phyloP scores from a whole-genome alignment of 2,113 vertebrate species.

The Cryptotis parvus region DNA sequence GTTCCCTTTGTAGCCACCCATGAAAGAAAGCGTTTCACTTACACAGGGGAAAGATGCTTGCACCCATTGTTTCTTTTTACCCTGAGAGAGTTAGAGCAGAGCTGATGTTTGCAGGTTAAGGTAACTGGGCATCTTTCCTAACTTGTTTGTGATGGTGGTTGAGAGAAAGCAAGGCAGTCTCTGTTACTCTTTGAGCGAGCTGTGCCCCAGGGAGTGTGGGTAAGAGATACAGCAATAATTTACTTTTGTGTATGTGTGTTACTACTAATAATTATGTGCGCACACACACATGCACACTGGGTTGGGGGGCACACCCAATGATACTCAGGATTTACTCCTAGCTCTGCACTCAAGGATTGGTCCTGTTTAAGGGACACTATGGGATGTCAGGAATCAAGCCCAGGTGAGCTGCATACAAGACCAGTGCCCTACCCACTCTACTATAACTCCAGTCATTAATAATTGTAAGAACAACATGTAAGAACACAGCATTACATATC shows the following conservation, averaged over 20 bases:
- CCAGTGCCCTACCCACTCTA: too few species aligned
- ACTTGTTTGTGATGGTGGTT: not conserved
- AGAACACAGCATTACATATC: too few species aligned
- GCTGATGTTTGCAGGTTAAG: conserved; percentile 10
- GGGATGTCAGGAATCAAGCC: too few species aligned
- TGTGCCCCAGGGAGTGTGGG: not conserved
- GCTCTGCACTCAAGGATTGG: too few species aligned
- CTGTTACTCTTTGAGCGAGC: not conserved
- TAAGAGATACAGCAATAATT: not conserved
- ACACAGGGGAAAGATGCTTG: not conserved
- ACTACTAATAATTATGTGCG: too few species aligned
- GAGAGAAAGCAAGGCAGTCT: not conserved
- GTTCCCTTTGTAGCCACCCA: not conserved
- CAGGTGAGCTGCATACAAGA: too few species aligned
- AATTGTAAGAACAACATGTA: too few species aligned
- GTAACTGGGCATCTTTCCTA: not conserved
- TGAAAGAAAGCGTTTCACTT: not conserved
- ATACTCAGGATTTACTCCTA: too few species aligned
- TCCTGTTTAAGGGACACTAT: too few species aligned
- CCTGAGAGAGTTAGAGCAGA: conserved; percentile 20
- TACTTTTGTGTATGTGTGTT: not conserved
- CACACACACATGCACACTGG: too few species aligned
- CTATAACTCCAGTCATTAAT: too few species aligned
- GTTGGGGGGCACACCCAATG: too few species aligned
- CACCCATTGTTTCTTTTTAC: conserved; percentile 10